These are phyloP conservation scores for Natrix natrix DNA, from an alignment of 2,797 vertebrate genomes.

Conservation along the genomic window DNA sequence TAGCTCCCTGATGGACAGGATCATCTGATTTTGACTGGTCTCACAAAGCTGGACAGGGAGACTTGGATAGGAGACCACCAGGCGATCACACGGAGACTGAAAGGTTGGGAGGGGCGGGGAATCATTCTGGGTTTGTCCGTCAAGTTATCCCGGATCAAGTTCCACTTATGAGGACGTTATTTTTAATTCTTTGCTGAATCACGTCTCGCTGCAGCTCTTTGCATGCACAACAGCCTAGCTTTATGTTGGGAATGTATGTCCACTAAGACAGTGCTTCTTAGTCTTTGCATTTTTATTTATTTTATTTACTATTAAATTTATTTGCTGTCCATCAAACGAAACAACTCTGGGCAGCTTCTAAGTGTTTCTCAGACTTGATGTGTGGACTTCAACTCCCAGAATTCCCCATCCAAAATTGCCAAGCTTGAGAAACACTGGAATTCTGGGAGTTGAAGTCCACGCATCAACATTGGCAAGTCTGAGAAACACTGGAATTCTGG, in stretches of 20 bases:
- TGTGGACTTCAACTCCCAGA: no score
- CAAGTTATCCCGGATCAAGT: background rate
- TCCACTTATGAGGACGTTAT: background rate
- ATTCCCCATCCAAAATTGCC: no score
- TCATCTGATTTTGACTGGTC: background rate
- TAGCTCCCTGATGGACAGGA: no score
- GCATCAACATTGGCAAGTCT: background rate
- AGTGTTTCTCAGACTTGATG: no score
- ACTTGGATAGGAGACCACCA: background rate
- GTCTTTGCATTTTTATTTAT: no score
- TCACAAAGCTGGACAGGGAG: background rate
- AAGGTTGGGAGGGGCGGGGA: background rate
- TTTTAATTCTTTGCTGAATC: background rate
- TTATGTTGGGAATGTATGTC: background rate
- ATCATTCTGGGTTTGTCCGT: background rate
- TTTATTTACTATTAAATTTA: no score
- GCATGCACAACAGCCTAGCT: background rate
- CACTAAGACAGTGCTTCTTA: background rate
- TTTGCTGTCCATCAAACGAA: no score
- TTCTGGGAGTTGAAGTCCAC: background rate
- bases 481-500: no score
- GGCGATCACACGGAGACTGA: background rate
- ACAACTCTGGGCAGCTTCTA: no score
- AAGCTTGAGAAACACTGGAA: background rate
- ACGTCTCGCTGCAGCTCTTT: background rate